Base-by-base conservation (phyloP, 1,140 invertebrate genomes). In the Drosophila persimilis region DNA sequence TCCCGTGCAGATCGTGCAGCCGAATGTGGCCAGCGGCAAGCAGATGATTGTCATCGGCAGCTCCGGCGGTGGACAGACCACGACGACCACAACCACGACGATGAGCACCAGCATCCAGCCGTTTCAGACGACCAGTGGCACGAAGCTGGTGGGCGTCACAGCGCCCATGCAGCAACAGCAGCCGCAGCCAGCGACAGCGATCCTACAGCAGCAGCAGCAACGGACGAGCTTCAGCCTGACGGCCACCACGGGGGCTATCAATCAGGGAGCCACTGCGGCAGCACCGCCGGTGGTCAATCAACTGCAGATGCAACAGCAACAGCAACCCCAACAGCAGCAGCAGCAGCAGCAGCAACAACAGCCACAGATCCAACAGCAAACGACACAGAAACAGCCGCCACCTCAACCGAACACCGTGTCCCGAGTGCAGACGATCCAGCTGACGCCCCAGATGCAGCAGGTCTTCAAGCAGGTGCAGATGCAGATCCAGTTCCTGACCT, bases 361-460 rank as follows among this genome's bases (percentile, higher is more conserved):
- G 73, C 92, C 15, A 6, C 62, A 63, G 20, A 39, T 39, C 35
- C 48, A 57, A 11, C 61, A 73, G 47, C 62, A 57, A 39, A 66
- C 54, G 41, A 47, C 66, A 11, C 64, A 52, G n/a, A 78, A 78
- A 35, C 73, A 54, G 22, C 71, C 24, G 24, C 24, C 24, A 0
- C 24, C 50, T 6, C 90, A 77, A 44, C 76, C 90, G 44, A 86
- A 89, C 22, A 89, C 89, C 6, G 77, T 92, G n/a, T 92, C 93
- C 29, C 90, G 93, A 6, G 92, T 94, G 31, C 93, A 93, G 79
- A 93, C 93, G 1, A 94, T 94, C 48, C 93, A 94, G 66, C 77
- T 94, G 35, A 94, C 94, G 1, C 93, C 93, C 0, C 93, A 94
- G 59, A 94, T 94, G 86, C 93, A 94, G 74, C 93, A 93, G 80